A percentile compares a stretch with the other conserved stretches of the same genome.
These are phyloP conservation scores for Agraylea sexmaculata DNA, from an alignment of 1,140 invertebrate species.

Conservation along the genomic window DNA sequence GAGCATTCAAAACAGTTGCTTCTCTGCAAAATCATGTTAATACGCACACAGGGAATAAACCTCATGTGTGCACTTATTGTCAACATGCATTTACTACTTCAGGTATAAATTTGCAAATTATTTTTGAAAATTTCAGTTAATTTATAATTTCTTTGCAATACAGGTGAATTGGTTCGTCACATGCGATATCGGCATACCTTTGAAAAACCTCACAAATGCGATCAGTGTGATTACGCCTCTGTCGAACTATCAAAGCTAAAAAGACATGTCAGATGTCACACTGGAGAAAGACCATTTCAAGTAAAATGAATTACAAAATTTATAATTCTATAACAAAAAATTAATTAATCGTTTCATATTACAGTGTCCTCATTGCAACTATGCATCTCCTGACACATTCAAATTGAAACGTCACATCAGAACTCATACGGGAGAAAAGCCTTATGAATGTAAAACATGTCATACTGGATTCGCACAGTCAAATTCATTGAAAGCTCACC, in stretches of 20 bases:
- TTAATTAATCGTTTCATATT: constrained; percentile 22
- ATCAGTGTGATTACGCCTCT: constrained; percentile 89
- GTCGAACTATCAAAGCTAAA: constrained; percentile 90
- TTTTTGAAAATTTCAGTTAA: constrained; percentile 3
- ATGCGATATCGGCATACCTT: constrained; percentile 87
- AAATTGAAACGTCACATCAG: constrained; percentile 91
- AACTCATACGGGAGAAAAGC: constrained; percentile 87
- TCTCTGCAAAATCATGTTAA: constrained; percentile 93
- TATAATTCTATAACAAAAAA: neutral
- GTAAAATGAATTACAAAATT: constrained; percentile 27
- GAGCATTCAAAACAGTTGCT: constrained; percentile 89
- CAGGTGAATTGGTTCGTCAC: constrained; percentile 88
- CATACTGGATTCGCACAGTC: constrained; percentile 89
- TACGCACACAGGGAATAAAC: constrained; percentile 91
- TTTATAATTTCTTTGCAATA: constrained; percentile 21
- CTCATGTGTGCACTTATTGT: constrained; percentile 89
- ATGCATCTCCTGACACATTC: constrained; percentile 95
- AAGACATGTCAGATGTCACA: constrained; percentile 87
- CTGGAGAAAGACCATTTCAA: constrained; percentile 71
- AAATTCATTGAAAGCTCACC: constrained; percentile 90
- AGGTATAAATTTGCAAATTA: constrained; percentile 36
- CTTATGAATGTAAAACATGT: constrained; percentile 90
- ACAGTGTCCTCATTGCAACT: constrained; percentile 91
- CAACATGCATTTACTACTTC: constrained; percentile 91
- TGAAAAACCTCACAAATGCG: constrained; percentile 91